These are phyloP conservation scores for Poeciliopsis turrubarensis DNA, from an alignment of 2,113 vertebrate genomes.

Conservation along the genomic window DNA sequence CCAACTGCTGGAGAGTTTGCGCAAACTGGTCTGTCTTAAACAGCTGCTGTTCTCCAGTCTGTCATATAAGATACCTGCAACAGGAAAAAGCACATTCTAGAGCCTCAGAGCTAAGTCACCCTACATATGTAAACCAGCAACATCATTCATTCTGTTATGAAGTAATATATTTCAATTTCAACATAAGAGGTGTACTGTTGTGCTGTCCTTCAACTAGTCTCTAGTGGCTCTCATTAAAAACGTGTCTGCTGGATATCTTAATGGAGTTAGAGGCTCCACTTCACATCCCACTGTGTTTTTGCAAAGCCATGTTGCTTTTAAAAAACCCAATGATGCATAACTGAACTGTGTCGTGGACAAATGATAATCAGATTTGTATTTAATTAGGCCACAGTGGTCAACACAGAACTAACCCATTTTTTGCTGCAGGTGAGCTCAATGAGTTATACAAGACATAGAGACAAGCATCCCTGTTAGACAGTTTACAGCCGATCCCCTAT, in stretches of 20 bases:
- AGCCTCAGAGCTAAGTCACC: background rate
- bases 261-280: slow-evolving; percentile 41
- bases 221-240: slow-evolving; percentile 43
- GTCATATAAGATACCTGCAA: slow-evolving; percentile 41
- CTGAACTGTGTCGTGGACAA: slow-evolving; percentile 53
- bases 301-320: slow-evolving; percentile 37
- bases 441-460: slow-evolving; percentile 32
- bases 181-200: background rate
- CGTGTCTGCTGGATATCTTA: slow-evolving; percentile 47
- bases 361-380: slow-evolving; percentile 40
- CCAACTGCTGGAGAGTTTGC: slow-evolving; percentile 4
- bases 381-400: slow-evolving; percentile 59
- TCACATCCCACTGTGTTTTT: slow-evolving; percentile 34
- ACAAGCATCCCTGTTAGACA: slow-evolving; percentile 44
- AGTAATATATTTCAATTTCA: too few relatives aligned
- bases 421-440: slow-evolving; percentile 42
- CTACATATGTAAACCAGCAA: background rate
- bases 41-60: slow-evolving; percentile 9
- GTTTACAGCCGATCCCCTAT: slow-evolving; percentile 26
- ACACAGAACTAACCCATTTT: background rate
- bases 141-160: background rate
- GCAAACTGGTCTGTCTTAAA: slow-evolving; percentile 1
- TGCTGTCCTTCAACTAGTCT: slow-evolving; percentile 33
- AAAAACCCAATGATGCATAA: slow-evolving; percentile 40
- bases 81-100: slow-evolving; percentile 1